Base-by-base conservation (phyloP, 2,888 invertebrate genomes). In the Amphiduros pacificus region DNA sequence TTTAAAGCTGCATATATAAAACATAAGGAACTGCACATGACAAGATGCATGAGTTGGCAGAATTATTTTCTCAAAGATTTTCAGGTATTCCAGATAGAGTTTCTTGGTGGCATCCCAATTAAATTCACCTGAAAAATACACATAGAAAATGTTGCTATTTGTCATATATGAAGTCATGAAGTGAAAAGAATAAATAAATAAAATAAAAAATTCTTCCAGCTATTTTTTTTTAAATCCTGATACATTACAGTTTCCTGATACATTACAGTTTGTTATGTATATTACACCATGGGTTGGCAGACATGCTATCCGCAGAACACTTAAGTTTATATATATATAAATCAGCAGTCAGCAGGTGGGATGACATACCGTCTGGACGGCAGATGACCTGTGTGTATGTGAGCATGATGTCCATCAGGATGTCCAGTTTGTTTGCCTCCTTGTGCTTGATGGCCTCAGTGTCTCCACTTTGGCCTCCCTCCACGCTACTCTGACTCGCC, bases 1-100 rank as follows among this genome's bases (percentile, higher is more conserved):
- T n/a, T 89, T 89, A 67, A 90, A 87, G 73, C 89, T 89, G 78
- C 89, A 88, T 63, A 90, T 82, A 74, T 90, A 88, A 81, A 92
- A 92, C 80, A 91, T 83, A 6, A 90, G 75, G 79, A 89, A 93
- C 81, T 92, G 93, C 1, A 90, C 87, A 78, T 92, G 91, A 76
- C 89, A 88, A 36, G 90, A 90, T 29, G 90, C 91, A 81, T 93
- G 89, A 0, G 93, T 93, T 0, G 91, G 91, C 63, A 96, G 82
- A 68, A 96, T 87, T 40, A 91, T 85, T 74, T 87, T 88, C 73
- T 94, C 92, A 81, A 95, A 96, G 2, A 89, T 87, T 64, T 84
- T 84, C 64, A 92, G 74, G 53, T 89, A 70, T 65, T 89, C 87
- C 36, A 85, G 80, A 75, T 88, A 89, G 26, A 89, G 75, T 14